Evolutionary conservation across 1,140 invertebrate species (phyloP), one percentile per base, ranked within the genome.

Genomic region (Drosophila auraria): DNA sequence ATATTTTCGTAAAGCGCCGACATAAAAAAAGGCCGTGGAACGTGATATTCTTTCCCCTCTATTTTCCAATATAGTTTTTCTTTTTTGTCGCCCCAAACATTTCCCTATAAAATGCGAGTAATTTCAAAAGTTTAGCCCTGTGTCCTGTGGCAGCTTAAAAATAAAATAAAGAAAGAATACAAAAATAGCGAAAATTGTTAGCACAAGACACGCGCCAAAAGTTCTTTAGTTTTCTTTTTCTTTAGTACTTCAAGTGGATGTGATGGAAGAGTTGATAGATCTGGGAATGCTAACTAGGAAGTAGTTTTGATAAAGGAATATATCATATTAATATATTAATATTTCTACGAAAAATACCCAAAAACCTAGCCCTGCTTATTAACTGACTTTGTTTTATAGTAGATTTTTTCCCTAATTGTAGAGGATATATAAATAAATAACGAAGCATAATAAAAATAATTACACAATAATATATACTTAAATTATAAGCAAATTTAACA

Each of bases 121-220:
- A 87, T 89, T 89, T 83, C 42, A 57, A 79, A 86, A 86, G 75
- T 86, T 86, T 82, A 82, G 83, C 44, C 73, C 38, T 71, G 58
- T 60, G 49, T 84, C 50, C 62, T 78, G 60, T 73, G 70, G 63
- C 78, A 86, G 74, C 82, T 84, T 74, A 74, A 84, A 84, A 84
- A 79, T 71, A 63, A 57, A 59, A 78, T 71, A 65, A 53, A 53
- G 47, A 49, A 51, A 14, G 17, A 79, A 50, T 27, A 59, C 47
- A 51, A 53, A 49, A 79, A 58, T 49, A 47, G 27, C 57, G 45
- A 83, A 87, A 89, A 83, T 78, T 87, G 80, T 89, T 87, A 62
- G 84, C 73, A 69, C 64, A 83, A 83, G 80, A 87, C 80, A 89
- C 73, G 84, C 78, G 81, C 81, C 81, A 81, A 75, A 89, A 78